A percentile compares a stretch with the other conserved stretches of the same genome.
Conservation (phyloP, 2,888 invertebrate genomes). For the Carpatolechia fugitivella region DNA sequence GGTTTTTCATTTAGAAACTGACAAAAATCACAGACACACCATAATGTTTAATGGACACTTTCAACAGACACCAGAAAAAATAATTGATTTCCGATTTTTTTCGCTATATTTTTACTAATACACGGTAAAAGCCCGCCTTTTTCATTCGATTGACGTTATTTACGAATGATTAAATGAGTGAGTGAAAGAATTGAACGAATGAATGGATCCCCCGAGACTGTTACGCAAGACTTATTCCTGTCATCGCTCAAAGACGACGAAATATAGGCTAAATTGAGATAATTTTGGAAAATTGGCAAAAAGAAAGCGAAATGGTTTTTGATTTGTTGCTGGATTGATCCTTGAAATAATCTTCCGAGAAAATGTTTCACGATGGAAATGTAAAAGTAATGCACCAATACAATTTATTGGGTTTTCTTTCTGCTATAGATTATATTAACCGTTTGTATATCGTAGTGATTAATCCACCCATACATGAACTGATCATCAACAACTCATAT, state of each 20-base stretch:
- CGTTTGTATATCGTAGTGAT: too few relatives aligned
- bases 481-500: too few relatives aligned
- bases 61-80: too few relatives aligned
- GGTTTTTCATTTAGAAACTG: too few relatives aligned
- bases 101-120: not conserved
- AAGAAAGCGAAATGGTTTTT: not conserved
- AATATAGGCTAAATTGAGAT: not conserved
- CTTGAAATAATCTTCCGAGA: too few relatives aligned
- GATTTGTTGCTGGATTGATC: not conserved
- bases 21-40: too few relatives aligned
- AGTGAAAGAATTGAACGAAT: constrained; percentile 14
- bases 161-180: constrained; percentile 21
- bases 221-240: constrained; percentile 1
- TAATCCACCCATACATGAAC: too few relatives aligned
- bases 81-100: not conserved
- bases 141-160: constrained; percentile 20
- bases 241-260: not conserved
- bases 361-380: too few relatives aligned
- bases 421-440: too few relatives aligned
- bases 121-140: not conserved
- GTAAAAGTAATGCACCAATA: too few relatives aligned
- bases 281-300: not conserved
- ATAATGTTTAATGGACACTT: too few relatives aligned
- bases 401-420: too few relatives aligned
- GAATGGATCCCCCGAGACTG: not conserved